Conservation (phyloP, 2,797 vertebrate species). For the Eulemur rubriventer region DNA sequence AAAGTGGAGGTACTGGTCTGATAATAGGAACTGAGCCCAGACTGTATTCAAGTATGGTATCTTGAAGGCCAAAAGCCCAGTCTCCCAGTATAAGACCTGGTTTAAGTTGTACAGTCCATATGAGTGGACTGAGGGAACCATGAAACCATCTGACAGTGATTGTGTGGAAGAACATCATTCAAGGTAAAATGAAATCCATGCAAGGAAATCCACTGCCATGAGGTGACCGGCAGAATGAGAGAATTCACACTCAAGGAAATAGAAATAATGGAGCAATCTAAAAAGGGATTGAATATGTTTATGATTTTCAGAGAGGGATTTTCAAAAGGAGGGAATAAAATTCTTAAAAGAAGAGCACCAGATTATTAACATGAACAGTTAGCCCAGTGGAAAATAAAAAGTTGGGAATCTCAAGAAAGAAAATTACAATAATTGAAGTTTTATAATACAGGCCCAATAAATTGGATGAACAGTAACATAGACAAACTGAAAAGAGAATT, state of each 20-base stretch:
- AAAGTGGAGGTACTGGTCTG: background rate
- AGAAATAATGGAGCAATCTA: background rate
- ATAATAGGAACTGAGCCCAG: background rate
- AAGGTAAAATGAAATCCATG: background rate
- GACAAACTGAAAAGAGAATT: background rate
- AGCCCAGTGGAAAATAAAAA: background rate
- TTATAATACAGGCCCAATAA: background rate
- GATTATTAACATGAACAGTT: background rate
- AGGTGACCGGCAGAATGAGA: background rate
- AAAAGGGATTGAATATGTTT: background rate
- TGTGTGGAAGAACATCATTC: background rate
- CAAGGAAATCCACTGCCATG: background rate
- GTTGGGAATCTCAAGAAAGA: background rate
- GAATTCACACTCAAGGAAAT: background rate
- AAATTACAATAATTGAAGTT: conserved; percentile 18
- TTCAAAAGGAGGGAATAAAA: conserved; percentile 2
- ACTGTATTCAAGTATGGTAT: background rate
- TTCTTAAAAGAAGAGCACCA: background rate
- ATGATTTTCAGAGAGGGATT: conserved; percentile 33
- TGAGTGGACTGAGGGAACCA: background rate
- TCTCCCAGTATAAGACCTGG: background rate
- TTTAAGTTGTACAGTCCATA: background rate
- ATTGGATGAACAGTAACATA: background rate
- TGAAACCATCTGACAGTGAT: background rate
- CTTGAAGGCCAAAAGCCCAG: background rate